A percentile compares a stretch with the other conserved stretches of the same genome.
phyloP scores from a whole-genome alignment of 1,140 invertebrate species.

The Philopotamus ludificatus region DNA sequence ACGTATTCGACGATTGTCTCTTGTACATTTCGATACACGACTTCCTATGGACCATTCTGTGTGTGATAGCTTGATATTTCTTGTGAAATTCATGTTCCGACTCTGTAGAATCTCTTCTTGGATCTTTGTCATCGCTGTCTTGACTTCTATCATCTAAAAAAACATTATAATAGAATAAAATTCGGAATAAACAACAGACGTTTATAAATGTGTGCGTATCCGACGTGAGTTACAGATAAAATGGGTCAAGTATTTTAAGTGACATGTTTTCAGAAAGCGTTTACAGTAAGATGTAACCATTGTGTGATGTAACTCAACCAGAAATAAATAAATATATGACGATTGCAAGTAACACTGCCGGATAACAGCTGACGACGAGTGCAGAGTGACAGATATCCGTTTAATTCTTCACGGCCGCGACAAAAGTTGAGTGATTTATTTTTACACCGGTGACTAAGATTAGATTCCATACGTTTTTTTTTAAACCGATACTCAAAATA shows the following conservation, averaged over 20 bases:
- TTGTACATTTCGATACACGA: slow-evolving; percentile 90
- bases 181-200: not conserved
- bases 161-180: slow-evolving; percentile 10
- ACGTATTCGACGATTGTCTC: slow-evolving; percentile 76
- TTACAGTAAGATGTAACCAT: not conserved
- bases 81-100: slow-evolving; percentile 85
- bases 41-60: slow-evolving; percentile 86
- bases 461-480: not conserved
- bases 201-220: not conserved
- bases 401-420: not conserved
- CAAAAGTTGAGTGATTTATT: not conserved
- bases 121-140: slow-evolving; percentile 36
- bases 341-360: no score
- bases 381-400: not conserved
- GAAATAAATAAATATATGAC: no score
- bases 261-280: not conserved
- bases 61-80: slow-evolving; percentile 82
- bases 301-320: no score
- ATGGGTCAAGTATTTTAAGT: slow-evolving; percentile 12
- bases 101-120: slow-evolving; percentile 72
- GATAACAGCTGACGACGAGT: not conserved
- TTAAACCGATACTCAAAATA: no score
- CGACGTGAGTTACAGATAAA: not conserved
- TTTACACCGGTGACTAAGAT: not conserved
- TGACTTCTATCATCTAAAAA: slow-evolving; percentile 36